phyloP scores from a whole-genome alignment of 2,888 invertebrate genomes.

The Drosophila neonasuta region DNA sequence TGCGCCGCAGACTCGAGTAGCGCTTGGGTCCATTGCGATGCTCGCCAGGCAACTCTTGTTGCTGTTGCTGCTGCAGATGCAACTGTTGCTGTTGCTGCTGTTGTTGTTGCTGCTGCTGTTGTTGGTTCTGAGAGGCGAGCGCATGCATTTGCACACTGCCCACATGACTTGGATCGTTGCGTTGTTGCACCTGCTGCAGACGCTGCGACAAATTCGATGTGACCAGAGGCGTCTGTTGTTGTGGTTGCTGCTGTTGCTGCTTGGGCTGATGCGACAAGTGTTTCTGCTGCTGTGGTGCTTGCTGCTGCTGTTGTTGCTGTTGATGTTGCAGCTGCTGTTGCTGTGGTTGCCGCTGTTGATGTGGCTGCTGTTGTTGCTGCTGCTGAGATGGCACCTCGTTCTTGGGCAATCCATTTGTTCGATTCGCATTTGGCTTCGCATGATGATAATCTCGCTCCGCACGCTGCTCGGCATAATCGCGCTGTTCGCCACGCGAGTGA shows the following conservation, averaged over 20 bases:
- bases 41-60: constrained; percentile 78
- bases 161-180: constrained; percentile 81
- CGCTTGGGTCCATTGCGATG: constrained; percentile 84
- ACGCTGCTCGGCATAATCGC: constrained; percentile 47
- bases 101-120: constrained; percentile 61
- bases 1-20: constrained; percentile 86
- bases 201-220: constrained; percentile 79
- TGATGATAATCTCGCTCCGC: constrained; percentile 50
- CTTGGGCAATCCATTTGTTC: constrained; percentile 42
- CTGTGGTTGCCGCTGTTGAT: constrained; percentile 35
- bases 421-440: constrained; percentile 21
- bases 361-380: constrained; percentile 52
- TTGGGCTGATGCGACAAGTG: constrained; percentile 43
- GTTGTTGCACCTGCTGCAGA: constrained; percentile 80
- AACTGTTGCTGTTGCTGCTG: constrained; percentile 71
- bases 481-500: constrained; percentile 42
- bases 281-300: constrained; percentile 27
- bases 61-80: constrained; percentile 46
- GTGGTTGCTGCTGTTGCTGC: constrained; percentile 34
- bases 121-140: constrained; percentile 78
- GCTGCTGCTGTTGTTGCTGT: constrained; percentile 38
- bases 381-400: constrained; percentile 43
- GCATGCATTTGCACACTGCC: constrained; percentile 82
- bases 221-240: constrained; percentile 41
- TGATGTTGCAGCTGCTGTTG: constrained; percentile 58